Base-by-base conservation (phyloP, 2,888 invertebrate genomes). In the Sericinus montela region DNA sequence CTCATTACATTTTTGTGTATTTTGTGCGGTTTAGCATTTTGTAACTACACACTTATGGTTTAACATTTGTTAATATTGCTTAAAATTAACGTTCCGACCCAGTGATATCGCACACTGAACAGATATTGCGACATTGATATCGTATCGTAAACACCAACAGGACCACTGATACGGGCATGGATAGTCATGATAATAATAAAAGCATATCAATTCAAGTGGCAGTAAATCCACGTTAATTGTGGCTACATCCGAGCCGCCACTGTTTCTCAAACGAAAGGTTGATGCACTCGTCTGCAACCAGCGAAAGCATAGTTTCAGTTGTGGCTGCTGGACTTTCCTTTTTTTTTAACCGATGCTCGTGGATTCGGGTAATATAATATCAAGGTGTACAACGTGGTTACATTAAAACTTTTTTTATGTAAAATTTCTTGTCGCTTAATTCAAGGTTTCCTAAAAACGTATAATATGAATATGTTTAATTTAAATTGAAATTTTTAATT, bases 121-220 rank as follows among this genome's bases (percentile, higher is more conserved):
- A 11, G 25, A 48, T 35, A 44, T 72, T 60, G 55, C 59, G 56
- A 62, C 63, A 68, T 49, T 19, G n/a, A n/a, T n/a, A n/a, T n/a
- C n/a, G n/a, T n/a, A n/a, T n/a, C n/a, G 55, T 52, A 54, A 42
- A 25, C 11, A 9, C 39, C 9, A 48, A 43, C 23, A n/a, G 44
- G 10, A 29, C 15, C 32, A 9, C 4, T 7, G 16, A 15, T 42
- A 34, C 48, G 41, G 57, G 45, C 58, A 59, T 57, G 50, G 51
- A 57, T 57, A 52, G 58, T 65, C 65, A 63, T 71, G 65, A 63
- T 71, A 69, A 62, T 66, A 62, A 65, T 46, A 66, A 59, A 64
- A 65, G 67, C 61, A 57, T 63, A 67, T 69, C 65, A 62, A 64
- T 71, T 66, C 63, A 59, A 62, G 63, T 60, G 57, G 51, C 55